Evolutionary conservation across 2,113 vertebrate species (phyloP).

Genomic region (Trogon melanurus): DNA sequence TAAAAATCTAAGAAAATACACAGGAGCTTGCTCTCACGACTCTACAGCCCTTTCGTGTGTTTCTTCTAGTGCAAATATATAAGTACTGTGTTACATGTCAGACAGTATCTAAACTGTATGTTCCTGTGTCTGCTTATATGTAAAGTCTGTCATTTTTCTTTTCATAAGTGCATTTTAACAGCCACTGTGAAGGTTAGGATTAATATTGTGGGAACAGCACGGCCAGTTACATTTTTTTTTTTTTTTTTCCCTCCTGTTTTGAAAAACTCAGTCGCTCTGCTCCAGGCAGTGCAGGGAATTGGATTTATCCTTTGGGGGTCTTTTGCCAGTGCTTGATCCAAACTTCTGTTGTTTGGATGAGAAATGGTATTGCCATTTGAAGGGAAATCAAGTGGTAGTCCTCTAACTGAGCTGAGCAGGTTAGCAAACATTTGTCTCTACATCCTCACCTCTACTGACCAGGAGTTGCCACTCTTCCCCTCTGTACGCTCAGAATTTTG

Average conservation of each 20-base stretch:
- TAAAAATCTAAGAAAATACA: constrained; percentile 78
- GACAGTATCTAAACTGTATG: neutral
- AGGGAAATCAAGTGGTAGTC: neutral
- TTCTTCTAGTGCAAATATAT: constrained; percentile 61
- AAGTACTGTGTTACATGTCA: neutral
- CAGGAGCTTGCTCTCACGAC: constrained; percentile 76
- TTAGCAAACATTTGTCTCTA: neutral
- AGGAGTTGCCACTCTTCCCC: neutral
- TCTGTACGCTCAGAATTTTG: neutral
- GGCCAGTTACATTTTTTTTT: constrained; percentile 42
- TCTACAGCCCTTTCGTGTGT: constrained; percentile 74
- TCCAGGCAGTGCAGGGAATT: neutral
- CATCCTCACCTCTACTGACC: neutral
- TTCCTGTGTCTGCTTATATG: constrained; percentile 43
- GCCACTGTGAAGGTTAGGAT: constrained; percentile 12
- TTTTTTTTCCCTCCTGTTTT: constrained; percentile 3
- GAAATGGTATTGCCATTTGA: neutral
- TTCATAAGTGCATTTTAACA: neutral
- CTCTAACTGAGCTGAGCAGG: neutral
- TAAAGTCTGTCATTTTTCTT: constrained; percentile 9
- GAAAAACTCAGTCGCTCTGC: neutral
- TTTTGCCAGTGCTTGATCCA: neutral
- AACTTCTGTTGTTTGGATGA: neutral
- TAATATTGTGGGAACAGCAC: neutral
- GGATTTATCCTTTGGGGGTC: neutral